phyloP scores from a whole-genome alignment of 1,140 invertebrate species.

The Marisa cornuarietis region DNA sequence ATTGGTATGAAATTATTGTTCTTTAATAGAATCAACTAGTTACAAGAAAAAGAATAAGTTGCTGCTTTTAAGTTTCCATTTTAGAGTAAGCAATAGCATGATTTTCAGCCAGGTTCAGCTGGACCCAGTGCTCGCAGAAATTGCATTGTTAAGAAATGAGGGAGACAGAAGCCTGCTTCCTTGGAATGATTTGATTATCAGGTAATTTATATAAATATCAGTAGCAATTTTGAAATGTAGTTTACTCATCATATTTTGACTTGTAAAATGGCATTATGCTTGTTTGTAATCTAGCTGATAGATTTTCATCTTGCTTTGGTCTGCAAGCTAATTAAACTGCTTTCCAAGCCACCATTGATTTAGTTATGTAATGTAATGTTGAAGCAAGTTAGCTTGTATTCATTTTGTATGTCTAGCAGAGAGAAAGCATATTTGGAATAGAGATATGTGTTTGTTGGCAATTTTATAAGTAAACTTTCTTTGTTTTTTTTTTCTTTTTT shows the following conservation, averaged over 20 bases:
- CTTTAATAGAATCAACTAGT: background rate
- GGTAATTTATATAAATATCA: slow-evolving; percentile 33
- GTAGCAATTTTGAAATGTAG: background rate
- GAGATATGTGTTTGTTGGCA: background rate
- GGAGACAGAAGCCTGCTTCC: slow-evolving; percentile 54
- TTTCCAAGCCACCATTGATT: background rate
- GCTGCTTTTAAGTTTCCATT: background rate
- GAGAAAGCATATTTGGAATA: background rate
- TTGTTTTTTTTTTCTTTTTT: no score
- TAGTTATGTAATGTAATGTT: background rate
- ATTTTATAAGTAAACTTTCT: background rate
- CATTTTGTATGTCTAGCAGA: background rate
- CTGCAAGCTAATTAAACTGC: background rate
- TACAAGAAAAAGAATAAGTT: background rate
- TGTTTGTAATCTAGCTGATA: background rate
- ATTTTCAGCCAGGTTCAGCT: slow-evolving; percentile 70
- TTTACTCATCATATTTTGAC: background rate
- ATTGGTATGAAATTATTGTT: no score
- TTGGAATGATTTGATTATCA: slow-evolving; percentile 79
- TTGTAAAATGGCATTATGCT: background rate
- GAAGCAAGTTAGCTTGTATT: background rate
- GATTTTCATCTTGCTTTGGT: background rate
- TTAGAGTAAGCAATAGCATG: background rate
- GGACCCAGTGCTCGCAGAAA: slow-evolving; percentile 66
- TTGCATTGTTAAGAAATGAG: slow-evolving; percentile 60